Base-by-base conservation (phyloP, 2,113 vertebrate species). In the Myrmecophaga tridactyla region DNA sequence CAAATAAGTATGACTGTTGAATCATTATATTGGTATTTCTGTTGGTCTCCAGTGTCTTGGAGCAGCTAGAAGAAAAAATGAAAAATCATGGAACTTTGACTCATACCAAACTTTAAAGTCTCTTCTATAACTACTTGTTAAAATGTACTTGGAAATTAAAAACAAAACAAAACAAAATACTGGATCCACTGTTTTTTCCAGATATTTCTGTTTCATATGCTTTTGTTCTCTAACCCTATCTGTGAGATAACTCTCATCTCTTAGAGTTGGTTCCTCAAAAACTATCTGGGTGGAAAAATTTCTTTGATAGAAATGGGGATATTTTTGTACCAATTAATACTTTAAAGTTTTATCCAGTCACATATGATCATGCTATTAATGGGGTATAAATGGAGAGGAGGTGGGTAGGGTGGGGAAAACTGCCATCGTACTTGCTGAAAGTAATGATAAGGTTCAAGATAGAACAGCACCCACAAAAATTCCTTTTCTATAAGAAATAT, bases 401-500 rank as follows among this genome's bases (percentile, higher is more conserved):
- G 7, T 21, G 36, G 11, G 36, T 36, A 13, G 36, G 39, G 25
- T 58, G 25, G 5, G 17, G 29, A 2, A 29, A 62, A 90, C 70
- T 72, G 29, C 63, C 65, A 43, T 3, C 90, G 21, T 53, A 48
- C 69, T 94, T 62, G 34, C 15, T 72, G n/a, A 60, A 80, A 92
- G 58, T 92, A 67, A 67, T n/a, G 85, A 34, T 89, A 93, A 77
- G 27, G 2, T 12, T 25, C 20, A 90, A 90, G 23, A n/a, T n/a
- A n/a, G n/a, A n/a, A n/a, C n/a, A 21, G 9, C 6, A 70, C 31
- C 11, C 65, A 90, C 13, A 31, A 43, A 70, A 48, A 17, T 21
- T 63, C 62, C 62, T 63, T 63, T 63, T n/a, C 39, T 95, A 78
- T 65, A 53, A 89, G 73, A 95, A 80, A 87, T n/a, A 76, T 14